phyloP scores from a whole-genome alignment of 1,140 invertebrate genomes.

The Frieseomelitta varia region DNA sequence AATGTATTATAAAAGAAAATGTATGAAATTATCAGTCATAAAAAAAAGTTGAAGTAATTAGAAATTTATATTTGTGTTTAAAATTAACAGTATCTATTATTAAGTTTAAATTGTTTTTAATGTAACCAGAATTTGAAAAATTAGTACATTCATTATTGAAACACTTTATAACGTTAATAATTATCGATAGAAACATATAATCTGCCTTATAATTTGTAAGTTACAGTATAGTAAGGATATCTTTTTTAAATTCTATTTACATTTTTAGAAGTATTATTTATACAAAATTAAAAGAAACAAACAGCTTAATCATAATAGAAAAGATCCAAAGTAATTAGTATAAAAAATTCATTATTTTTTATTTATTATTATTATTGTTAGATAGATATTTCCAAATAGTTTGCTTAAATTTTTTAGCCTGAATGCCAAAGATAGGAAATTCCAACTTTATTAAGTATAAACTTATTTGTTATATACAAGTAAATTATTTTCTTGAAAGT shows the following conservation, averaged over 20 bases:
- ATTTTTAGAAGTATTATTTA: not conserved
- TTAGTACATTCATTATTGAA: conserved; percentile 3
- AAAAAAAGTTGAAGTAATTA: not conserved
- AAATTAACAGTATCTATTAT: conserved; percentile 15
- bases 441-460: not conserved
- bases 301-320: not conserved
- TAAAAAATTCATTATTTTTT: conserved; percentile 2
- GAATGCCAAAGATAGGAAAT: conserved; percentile 38
- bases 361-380: not conserved
- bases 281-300: not conserved
- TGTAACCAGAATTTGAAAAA: not conserved
- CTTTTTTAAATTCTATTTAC: not conserved
- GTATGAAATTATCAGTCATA: not conserved
- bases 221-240: not conserved
- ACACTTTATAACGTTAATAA: not conserved
- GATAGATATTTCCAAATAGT: not conserved
- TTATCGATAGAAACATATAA: conserved; percentile 1
- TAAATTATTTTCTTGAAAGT: conserved; percentile 1
- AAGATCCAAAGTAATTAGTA: not conserved
- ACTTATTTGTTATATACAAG: conserved; percentile 29
- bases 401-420: conserved; percentile 21
- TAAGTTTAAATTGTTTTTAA: conserved; percentile 4
- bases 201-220: conserved; percentile 19
- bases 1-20: not conserved
- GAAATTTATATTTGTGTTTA: conserved; percentile 9